A percentile compares a stretch with the other conserved stretches of the same genome.
These are phyloP conservation scores for Nothocercus nigrocapillus DNA, from an alignment of 2,113 vertebrate species.

Conservation along the genomic window DNA sequence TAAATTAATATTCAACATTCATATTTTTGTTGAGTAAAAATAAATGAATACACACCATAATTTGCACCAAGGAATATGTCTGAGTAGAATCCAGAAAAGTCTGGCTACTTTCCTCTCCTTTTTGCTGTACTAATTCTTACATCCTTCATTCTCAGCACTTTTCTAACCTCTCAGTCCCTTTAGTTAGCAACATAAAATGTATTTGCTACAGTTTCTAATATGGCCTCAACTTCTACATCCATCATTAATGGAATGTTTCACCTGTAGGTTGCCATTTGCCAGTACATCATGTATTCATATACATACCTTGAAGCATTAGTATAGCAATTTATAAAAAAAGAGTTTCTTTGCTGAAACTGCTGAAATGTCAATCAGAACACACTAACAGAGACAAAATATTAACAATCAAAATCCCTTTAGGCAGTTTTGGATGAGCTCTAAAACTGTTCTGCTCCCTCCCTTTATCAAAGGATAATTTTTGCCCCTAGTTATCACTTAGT, in stretches of 20 bases:
- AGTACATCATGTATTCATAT: rapidly evolving
- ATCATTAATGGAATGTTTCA: background rate
- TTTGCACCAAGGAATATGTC: background rate
- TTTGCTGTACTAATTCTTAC: background rate
- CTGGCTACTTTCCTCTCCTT: background rate
- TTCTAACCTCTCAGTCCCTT: background rate
- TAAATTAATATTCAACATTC: background rate
- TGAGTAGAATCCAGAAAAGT: background rate
- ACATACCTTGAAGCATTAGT: background rate
- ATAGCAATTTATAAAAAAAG: background rate
- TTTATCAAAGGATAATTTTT: background rate
- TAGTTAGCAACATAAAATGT: background rate
- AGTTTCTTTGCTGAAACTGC: background rate
- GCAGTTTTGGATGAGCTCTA: background rate
- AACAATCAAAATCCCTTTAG: background rate
- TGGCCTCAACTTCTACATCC: background rate
- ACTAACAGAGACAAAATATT: background rate
- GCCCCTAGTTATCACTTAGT: background rate
- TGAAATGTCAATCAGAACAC: background rate
- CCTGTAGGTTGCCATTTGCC: background rate
- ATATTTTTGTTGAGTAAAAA: background rate
- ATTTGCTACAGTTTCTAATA: background rate
- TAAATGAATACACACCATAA: background rate
- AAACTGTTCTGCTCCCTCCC: background rate
- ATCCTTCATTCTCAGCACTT: background rate